Percentiles rank a stretch among this genome's conserved stretches.
phyloP scores from a whole-genome alignment of 2,888 invertebrate genomes.

The Tridacna gigas region DNA sequence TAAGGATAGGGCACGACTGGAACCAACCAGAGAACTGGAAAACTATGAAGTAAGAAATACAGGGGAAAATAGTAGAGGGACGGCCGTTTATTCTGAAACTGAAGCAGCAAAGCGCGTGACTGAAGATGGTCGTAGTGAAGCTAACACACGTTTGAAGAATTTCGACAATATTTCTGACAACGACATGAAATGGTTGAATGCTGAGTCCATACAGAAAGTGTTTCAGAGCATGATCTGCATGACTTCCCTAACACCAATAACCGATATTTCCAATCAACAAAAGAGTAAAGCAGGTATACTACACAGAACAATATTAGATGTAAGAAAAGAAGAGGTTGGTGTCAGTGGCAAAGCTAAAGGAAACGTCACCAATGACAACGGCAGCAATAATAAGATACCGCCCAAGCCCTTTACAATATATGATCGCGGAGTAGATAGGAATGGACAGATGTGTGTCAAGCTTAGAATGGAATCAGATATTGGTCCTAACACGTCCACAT shows the following conservation, averaged over 20 bases:
- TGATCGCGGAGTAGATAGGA: not conserved
- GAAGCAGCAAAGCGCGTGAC: too few species aligned
- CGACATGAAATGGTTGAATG: slow-evolving; percentile 61
- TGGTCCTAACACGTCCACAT: not conserved
- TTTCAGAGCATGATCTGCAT: slow-evolving; percentile 70
- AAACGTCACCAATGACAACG: not conserved
- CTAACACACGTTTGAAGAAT: too few species aligned
- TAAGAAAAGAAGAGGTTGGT: not conserved
- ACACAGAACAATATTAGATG: not conserved
- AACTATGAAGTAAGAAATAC: too few species aligned
- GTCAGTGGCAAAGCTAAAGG: not conserved
- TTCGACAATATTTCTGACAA: not conserved
- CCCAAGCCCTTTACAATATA: not conserved
- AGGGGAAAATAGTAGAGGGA: too few species aligned
- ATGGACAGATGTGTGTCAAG: slow-evolving; percentile 12
- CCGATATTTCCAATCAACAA: slow-evolving; percentile 21
- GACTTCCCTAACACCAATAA: slow-evolving; percentile 65
- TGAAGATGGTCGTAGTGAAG: too few species aligned
- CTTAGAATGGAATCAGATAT: not conserved
- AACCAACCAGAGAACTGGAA: too few species aligned
- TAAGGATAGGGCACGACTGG: too few species aligned
- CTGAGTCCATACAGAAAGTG: slow-evolving; percentile 68
- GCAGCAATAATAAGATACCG: not conserved
- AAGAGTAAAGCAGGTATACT: not conserved
- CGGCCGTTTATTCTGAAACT: too few species aligned